A percentile compares a stretch with the other conserved stretches of the same genome.
phyloP scores from a whole-genome alignment of 92 coral and sea anemone species.

The Bergia puertoricense region DNA sequence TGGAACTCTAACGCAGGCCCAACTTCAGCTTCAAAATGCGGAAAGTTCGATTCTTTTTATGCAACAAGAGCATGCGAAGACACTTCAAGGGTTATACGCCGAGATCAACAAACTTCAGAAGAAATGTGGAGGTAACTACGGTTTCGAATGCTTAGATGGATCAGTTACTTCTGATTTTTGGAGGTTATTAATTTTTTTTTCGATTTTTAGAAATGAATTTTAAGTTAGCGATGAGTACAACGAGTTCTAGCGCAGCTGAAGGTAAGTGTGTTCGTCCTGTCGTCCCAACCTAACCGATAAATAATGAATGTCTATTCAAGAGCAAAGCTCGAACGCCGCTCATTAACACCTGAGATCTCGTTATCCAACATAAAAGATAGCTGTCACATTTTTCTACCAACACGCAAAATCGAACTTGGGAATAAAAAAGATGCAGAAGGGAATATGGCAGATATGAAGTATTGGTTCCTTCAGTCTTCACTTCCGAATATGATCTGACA shows the following conservation, averaged over 20 bases:
- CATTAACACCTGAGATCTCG: constrained; percentile 17
- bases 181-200: neutral
- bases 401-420: neutral
- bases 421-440: neutral
- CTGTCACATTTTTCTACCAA: neutral
- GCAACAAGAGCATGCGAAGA: constrained; percentile 99
- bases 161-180: neutral
- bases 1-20: constrained; percentile 75
- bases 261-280: constrained; percentile 61
- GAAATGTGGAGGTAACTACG: constrained; percentile 93
- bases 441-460: too few relatives aligned
- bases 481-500: neutral
- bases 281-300: constrained; percentile 36
- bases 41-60: constrained; percentile 94
- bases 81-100: constrained; percentile 89
- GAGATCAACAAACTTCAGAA: constrained; percentile 98
- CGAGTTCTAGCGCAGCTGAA: constrained; percentile 71
- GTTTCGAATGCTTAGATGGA: neutral
- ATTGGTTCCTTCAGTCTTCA: too few relatives aligned
- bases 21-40: constrained; percentile 93
- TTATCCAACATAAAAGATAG: neutral
- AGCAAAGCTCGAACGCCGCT: constrained; percentile 17
- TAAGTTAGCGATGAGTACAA: constrained; percentile 93
- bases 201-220: constrained; percentile 77
- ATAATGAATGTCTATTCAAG: constrained; percentile 25